phyloP scores from a whole-genome alignment of 2,888 invertebrate species.

The Slavum lentiscoides region DNA sequence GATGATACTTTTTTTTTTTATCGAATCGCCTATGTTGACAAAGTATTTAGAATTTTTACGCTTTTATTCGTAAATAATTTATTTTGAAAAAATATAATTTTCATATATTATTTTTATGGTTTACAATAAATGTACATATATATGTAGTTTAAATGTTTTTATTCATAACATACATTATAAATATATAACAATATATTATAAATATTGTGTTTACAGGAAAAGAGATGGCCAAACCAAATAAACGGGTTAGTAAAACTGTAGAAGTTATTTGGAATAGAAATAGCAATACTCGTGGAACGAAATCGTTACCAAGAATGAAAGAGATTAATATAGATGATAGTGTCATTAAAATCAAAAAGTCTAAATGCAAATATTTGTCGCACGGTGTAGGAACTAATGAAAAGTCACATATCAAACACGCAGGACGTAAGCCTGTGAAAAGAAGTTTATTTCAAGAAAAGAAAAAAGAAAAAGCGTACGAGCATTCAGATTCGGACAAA shows the following conservation, averaged over 20 bases:
- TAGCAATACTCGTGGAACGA: neutral
- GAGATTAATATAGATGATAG: slow-evolving; percentile 30
- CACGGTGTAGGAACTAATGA: neutral
- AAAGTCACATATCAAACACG: neutral
- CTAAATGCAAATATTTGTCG: neutral
- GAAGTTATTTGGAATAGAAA: slow-evolving; percentile 42
- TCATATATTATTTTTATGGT: too few relatives aligned
- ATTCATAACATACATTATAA: too few relatives aligned
- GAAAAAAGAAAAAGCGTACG: slow-evolving; percentile 3
- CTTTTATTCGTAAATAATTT: too few relatives aligned
- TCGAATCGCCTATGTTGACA: too few relatives aligned
- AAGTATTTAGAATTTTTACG: too few relatives aligned
- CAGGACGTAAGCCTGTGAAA: slow-evolving; percentile 19
- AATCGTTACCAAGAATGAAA: slow-evolving; percentile 15
- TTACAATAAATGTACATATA: too few relatives aligned
- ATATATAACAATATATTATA: neutral
- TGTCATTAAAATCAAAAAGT: slow-evolving; percentile 13
- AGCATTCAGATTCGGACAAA: neutral
- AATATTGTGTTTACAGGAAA: slow-evolving; percentile 20
- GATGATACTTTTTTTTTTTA: too few relatives aligned
- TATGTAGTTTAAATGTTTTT: too few relatives aligned
- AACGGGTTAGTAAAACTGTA: neutral
- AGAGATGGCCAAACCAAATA: slow-evolving; percentile 24
- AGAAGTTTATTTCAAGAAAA: slow-evolving; percentile 30
- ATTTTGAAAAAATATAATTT: too few relatives aligned